Base-by-base conservation (phyloP, 2,888 invertebrate genomes). In the Melinopterus prodromus region DNA sequence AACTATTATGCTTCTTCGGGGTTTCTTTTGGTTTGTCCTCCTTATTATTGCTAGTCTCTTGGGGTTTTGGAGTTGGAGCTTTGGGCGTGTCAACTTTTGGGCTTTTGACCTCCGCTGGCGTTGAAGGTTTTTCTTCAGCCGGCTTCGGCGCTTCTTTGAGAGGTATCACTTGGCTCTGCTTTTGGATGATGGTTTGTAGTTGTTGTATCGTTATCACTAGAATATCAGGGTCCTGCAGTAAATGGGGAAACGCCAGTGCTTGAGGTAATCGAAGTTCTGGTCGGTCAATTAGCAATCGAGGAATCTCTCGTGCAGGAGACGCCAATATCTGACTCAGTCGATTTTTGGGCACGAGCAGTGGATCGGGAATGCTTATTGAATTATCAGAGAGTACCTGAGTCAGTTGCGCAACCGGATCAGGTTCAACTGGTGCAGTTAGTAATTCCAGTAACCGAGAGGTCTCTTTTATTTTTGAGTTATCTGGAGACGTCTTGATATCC, bases 291-390 rank as follows among this genome's bases (percentile, higher is more conserved):
- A 96, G 88, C 72, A 96, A 89, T 77, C 94, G 92, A 0, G 96
- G 96, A 81, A 96, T 96, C 90, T 96, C 96, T 77, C 91, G 92
- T 0, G 92, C 94, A 0, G 96, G 96, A 5, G 93, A 92, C 0
- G 93, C 92, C 35, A 96, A 90, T 69, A 96, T 92, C 16, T 92
- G 92, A 77, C 93, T 93, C 76, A 96, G 89, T 85, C 93, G 92
- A 85, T 95, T 94, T 89, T 95, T 94, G 77, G 96, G 96, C 82
- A 96, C 93, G 81, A 96, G 88, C 85, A 96, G 91, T 9, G 96
- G 96, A 90, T 96, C 96, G 71, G 96, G 96, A 86, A 96, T 92
- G 87, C 93, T 92, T 86, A 94, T 92, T 83, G 93, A 92, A 6
- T 93, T 91, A 85, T 93, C 93, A 76, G 91, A 90, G 81, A 94